A percentile compares a stretch with the other conserved stretches of the same genome.
These are phyloP conservation scores for Hydrochoerus hydrochaeris DNA, from an alignment of 2,113 vertebrate species.

Conservation along the genomic window DNA sequence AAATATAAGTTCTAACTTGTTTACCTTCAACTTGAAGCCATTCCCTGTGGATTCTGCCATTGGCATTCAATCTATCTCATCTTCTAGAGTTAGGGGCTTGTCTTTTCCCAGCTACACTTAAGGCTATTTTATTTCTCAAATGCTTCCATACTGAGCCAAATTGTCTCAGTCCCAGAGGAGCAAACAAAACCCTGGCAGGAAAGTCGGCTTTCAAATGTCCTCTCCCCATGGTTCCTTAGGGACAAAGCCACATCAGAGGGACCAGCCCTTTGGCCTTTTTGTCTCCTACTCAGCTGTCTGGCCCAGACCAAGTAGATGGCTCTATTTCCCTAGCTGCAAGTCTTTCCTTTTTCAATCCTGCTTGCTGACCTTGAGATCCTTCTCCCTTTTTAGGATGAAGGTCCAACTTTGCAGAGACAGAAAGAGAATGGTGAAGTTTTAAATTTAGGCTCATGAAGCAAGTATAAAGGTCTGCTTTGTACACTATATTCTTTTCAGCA, in stretches of 20 bases:
- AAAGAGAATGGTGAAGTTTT: slow-evolving; percentile 25
- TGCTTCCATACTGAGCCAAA: slow-evolving; percentile 69
- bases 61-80: slow-evolving; percentile 53
- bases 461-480: not conserved
- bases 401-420: not conserved
- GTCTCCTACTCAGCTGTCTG: slow-evolving; percentile 23
- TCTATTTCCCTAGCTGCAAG: not conserved
- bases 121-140: slow-evolving; percentile 66
- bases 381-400: slow-evolving; percentile 45
- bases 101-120: slow-evolving; percentile 65
- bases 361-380: slow-evolving; percentile 48
- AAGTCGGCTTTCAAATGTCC: slow-evolving; percentile 58
- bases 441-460: not conserved
- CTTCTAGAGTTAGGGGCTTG: slow-evolving; percentile 53
- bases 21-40: slow-evolving; percentile 75
- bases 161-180: slow-evolving; percentile 60
- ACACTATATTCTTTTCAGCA: not conserved
- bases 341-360: slow-evolving; percentile 29
- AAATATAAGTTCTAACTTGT: slow-evolving; percentile 78
- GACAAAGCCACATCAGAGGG: slow-evolving; percentile 65
- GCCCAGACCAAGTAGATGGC: slow-evolving; percentile 48
- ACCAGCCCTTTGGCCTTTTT: slow-evolving; percentile 15
- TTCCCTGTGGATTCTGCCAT: slow-evolving; percentile 43
- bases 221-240: slow-evolving; percentile 55
- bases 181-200: slow-evolving; percentile 70